A percentile compares a stretch with the other conserved stretches of the same genome.
These are phyloP conservation scores for Frieseomelitta varia DNA, from an alignment of 1,140 invertebrate genomes.

Conservation along the genomic window DNA sequence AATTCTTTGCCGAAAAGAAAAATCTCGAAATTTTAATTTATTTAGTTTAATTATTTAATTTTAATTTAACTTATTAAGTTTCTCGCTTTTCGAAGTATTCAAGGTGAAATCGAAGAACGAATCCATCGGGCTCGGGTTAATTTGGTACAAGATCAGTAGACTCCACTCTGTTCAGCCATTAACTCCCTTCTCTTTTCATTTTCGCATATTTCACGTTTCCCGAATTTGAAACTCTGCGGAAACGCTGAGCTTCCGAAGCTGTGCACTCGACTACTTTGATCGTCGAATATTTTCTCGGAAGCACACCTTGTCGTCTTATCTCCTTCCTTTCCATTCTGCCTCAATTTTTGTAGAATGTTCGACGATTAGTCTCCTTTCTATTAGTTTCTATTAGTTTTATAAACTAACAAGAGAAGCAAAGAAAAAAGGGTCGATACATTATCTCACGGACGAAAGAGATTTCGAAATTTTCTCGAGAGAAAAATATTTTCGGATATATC, in stretches of 20 bases:
- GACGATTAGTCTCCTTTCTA: too few relatives aligned
- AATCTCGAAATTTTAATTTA: too few relatives aligned
- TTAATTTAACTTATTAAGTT: too few relatives aligned
- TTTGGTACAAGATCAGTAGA: neutral
- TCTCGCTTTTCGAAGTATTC: neutral
- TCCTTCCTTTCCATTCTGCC: too few relatives aligned
- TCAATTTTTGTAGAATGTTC: too few relatives aligned
- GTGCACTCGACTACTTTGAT: neutral
- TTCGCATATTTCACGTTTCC: neutral
- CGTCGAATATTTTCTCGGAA: conserved; percentile 3
- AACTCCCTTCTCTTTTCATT: neutral
- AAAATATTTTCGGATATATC: neutral
- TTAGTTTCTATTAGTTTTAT: neutral
- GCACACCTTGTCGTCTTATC: too few relatives aligned
- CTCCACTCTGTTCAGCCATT: neutral
- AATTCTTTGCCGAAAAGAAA: too few relatives aligned
- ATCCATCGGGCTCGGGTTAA: neutral
- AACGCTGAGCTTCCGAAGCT: neutral
- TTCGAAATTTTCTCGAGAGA: neutral
- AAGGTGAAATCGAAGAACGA: neutral
- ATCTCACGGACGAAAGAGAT: neutral
- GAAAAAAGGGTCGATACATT: neutral
- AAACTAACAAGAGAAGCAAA: neutral
- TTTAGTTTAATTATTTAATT: too few relatives aligned
- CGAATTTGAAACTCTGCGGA: neutral